A percentile compares a stretch with the other conserved stretches of the same genome.
These are phyloP conservation scores for Heliocidaris tuberculata DNA, from an alignment of 35 echinoderm and acorn worm genomes.

Conservation along the genomic window DNA sequence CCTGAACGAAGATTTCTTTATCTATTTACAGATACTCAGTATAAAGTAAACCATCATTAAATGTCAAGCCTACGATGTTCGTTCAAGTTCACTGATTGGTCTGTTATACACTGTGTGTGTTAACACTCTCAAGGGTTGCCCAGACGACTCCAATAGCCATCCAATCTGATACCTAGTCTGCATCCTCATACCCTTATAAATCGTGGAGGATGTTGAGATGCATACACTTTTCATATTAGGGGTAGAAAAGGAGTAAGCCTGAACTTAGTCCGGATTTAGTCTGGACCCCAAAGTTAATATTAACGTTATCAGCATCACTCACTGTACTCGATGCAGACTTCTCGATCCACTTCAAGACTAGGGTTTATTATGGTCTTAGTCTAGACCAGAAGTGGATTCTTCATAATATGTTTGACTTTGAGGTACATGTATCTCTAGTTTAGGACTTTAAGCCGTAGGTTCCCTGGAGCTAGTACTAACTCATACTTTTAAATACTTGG, in stretches of 20 bases:
- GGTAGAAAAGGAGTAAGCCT: too few relatives aligned
- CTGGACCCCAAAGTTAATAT: too few relatives aligned
- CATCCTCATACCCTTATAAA: background rate
- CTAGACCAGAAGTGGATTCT: too few relatives aligned
- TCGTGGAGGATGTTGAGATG: background rate
- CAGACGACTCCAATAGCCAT: conserved; percentile 15
- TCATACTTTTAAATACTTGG: background rate
- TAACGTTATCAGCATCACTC: too few relatives aligned
- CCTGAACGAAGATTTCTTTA: background rate
- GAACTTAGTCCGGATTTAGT: too few relatives aligned
- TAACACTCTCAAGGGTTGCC: background rate
- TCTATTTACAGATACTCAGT: background rate
- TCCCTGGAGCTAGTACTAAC: too few relatives aligned
- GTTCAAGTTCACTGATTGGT: background rate
- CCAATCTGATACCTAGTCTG: background rate
- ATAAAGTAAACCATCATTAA: background rate
- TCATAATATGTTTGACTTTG: too few relatives aligned
- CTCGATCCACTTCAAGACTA: too few relatives aligned
- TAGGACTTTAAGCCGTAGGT: too few relatives aligned
- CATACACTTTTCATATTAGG: background rate
- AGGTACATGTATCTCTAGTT: too few relatives aligned
- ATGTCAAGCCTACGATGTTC: background rate
- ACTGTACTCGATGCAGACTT: too few relatives aligned
- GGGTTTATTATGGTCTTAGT: too few relatives aligned
- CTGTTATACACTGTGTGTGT: background rate